Percentiles rank a stretch among this genome's conserved stretches.
Conservation (phyloP, 2,797 vertebrate genomes). For the Fratercula arctica region DNA sequence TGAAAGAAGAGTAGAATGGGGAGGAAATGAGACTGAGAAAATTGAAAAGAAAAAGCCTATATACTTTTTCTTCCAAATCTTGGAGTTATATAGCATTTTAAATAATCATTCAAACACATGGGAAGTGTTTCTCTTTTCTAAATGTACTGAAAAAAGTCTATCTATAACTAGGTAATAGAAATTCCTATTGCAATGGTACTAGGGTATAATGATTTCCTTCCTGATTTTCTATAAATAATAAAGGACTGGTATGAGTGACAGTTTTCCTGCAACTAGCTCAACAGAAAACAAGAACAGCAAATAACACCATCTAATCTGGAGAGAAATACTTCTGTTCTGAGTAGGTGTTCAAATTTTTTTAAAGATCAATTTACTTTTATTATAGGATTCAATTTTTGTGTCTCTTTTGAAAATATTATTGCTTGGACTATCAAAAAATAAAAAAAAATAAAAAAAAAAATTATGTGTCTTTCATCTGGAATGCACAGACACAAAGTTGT, state of each 20-base stretch:
- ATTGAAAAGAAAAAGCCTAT: background rate
- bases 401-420: background rate
- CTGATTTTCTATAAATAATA: conserved; percentile 29
- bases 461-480: background rate
- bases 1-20: background rate
- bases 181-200: background rate
- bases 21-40: background rate
- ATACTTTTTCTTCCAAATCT: background rate
- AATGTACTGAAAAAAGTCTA: background rate
- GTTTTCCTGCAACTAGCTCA: conserved; percentile 1
- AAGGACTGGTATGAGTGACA: background rate
- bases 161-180: background rate
- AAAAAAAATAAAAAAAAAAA: background rate
- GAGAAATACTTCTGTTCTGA: conserved; percentile 22
- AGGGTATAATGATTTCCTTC: background rate
- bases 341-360: conserved; percentile 13
- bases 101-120: background rate
- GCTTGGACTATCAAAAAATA: background rate
- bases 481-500: background rate
- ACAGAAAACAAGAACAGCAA: background rate
- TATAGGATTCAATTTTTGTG: background rate
- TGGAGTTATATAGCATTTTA: background rate
- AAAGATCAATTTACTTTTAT: background rate
- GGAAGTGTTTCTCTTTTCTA: background rate
- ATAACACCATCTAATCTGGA: background rate